Conservation (phyloP, 2,797 vertebrate genomes). For the Acestrorhynchus altus region DNA sequence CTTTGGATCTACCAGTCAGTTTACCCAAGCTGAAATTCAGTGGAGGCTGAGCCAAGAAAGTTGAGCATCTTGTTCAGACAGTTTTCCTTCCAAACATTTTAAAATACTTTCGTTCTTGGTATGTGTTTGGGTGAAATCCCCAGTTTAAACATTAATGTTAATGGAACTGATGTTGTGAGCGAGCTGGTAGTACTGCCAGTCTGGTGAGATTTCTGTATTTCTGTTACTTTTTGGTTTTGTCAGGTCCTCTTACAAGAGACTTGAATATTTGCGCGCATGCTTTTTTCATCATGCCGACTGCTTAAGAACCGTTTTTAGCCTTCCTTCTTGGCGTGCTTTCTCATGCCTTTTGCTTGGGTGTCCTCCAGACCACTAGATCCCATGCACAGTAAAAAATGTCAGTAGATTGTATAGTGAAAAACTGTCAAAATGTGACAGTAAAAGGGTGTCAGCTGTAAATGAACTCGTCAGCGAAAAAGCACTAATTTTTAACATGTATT, state of each 20-base stretch:
- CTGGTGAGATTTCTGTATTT: not conserved
- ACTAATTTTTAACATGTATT: no score
- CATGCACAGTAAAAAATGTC: no score
- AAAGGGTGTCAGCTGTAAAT: no score
- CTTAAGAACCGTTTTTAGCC: not conserved
- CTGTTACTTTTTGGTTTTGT: constrained; percentile 6
- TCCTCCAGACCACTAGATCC: not conserved
- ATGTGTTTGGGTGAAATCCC: no score
- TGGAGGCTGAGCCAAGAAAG: not conserved
- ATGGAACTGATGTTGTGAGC: constrained; percentile 16
- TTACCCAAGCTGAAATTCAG: constrained; percentile 10
- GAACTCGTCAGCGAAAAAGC: no score
- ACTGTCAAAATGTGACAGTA: no score
- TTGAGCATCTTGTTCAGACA: constrained; percentile 22
- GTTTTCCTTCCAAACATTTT: not conserved
- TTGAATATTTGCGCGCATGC: constrained; percentile 10
- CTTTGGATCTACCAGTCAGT: constrained; percentile 41
- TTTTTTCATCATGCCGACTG: constrained; percentile 14
- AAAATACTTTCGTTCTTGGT: not conserved
- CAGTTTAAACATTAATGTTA: not conserved
- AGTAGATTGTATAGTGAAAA: no score
- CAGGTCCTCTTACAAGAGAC: not conserved
- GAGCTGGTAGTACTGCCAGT: not conserved
- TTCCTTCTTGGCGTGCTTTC: not conserved
- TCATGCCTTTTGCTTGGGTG: not conserved